Evolutionary conservation across 2,113 vertebrate species (phyloP).

Genomic region (Dicentrarchus labrax): DNA sequence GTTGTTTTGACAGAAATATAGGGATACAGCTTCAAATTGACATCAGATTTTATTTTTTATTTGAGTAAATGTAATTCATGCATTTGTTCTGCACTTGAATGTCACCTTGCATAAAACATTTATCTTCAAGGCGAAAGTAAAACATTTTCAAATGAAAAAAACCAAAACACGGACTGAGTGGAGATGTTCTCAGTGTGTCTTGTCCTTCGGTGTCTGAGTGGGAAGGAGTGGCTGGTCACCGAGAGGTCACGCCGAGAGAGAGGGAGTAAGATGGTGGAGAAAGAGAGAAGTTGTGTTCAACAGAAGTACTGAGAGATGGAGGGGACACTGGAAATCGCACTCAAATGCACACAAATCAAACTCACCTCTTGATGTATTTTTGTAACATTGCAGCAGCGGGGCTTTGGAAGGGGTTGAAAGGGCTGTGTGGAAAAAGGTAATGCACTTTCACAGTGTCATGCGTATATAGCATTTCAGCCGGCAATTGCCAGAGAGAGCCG

Average conservation of each 20-base stretch:
- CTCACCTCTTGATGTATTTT: conserved; percentile 66
- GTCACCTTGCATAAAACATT: conserved; percentile 44
- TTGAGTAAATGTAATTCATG: neutral
- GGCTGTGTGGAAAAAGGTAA: conserved; percentile 42
- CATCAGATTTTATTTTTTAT: too few species aligned
- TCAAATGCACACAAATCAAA: conserved; percentile 57
- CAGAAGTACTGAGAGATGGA: conserved; percentile 21
- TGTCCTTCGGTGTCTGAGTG: conserved; percentile 25
- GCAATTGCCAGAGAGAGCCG: conserved; percentile 51
- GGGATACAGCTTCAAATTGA: neutral
- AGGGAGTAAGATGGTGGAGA: neutral
- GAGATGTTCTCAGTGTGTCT: conserved; percentile 25
- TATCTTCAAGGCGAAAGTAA: conserved; percentile 19
- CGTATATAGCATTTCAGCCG: conserved; percentile 41
- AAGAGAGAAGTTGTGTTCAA: conserved; percentile 25
- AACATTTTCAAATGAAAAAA: conserved; percentile 31
- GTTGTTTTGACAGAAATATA: neutral
- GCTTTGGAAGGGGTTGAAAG: conserved; percentile 43
- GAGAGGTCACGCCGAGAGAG: conserved; percentile 46
- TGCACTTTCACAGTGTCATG: conserved; percentile 51
- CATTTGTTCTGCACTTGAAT: conserved; percentile 5
- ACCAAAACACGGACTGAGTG: neutral
- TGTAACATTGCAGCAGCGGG: conserved; percentile 20
- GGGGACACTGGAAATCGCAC: conserved; percentile 44
- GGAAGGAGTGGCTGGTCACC: conserved; percentile 41